A percentile compares a stretch with the other conserved stretches of the same genome.
Evolutionary conservation across 2,888 invertebrate genomes (phyloP).

Genomic region (Synanthedon myopaeformis): DNA sequence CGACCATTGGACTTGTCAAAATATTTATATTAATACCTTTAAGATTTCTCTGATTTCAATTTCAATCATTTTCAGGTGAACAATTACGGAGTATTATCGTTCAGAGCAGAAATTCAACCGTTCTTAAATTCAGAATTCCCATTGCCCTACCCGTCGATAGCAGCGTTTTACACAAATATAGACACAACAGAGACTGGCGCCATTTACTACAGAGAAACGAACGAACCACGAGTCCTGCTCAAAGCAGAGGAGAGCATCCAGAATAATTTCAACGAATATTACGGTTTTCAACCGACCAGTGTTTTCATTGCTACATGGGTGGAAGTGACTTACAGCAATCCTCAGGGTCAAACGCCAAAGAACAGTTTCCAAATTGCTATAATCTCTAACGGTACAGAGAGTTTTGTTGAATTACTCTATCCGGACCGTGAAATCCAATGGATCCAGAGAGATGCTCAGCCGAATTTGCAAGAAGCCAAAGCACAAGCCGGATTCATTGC

Average conservation of each 20-base stretch:
- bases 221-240: slow-evolving; percentile 69
- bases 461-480: slow-evolving; percentile 86
- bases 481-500: slow-evolving; percentile 94
- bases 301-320: slow-evolving; percentile 93
- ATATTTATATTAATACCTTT: too few species aligned
- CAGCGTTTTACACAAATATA: slow-evolving; percentile 91
- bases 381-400: slow-evolving; percentile 80
- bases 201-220: slow-evolving; percentile 79
- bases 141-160: slow-evolving; percentile 88
- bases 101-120: slow-evolving; percentile 86
- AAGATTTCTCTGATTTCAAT: slow-evolving; percentile 2
- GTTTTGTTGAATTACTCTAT: slow-evolving; percentile 89
- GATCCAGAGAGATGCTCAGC: slow-evolving; percentile 84
- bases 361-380: slow-evolving; percentile 86
- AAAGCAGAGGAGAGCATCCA: slow-evolving; percentile 79
- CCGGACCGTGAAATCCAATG: slow-evolving; percentile 91
- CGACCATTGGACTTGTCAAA: too few species aligned
- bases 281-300: slow-evolving; percentile 79
- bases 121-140: slow-evolving; percentile 92
- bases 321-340: slow-evolving; percentile 82
- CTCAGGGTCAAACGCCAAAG: slow-evolving; percentile 76
- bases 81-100: slow-evolving; percentile 89
- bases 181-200: slow-evolving; percentile 81
- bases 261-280: slow-evolving; percentile 78
- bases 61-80: slow-evolving; percentile 77